Evolutionary conservation across 2,888 invertebrate genomes (phyloP).

Genomic region (Nipponacmea schrenckii): DNA sequence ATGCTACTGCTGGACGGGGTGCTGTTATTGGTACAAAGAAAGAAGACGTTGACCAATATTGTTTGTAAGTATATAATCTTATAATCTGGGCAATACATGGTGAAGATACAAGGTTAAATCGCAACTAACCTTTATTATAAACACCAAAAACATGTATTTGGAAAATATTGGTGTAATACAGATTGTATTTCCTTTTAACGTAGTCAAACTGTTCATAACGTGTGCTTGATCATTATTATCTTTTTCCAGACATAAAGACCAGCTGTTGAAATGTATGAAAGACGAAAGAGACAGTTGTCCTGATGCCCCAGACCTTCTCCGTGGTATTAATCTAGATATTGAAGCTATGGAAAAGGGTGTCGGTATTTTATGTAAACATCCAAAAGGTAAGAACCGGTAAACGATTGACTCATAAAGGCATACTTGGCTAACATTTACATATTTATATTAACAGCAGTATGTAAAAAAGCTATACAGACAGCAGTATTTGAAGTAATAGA

Average conservation of each 20-base stretch:
- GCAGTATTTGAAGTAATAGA: too few relatives aligned
- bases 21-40: constrained; percentile 29
- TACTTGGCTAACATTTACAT: too few relatives aligned
- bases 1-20: constrained; percentile 25
- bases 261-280: constrained; percentile 29
- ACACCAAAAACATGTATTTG: too few relatives aligned
- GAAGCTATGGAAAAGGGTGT: constrained; percentile 30
- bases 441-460: too few relatives aligned
- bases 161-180: too few relatives aligned
- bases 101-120: too few relatives aligned
- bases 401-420: too few relatives aligned
- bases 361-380: constrained; percentile 26
- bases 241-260: constrained; percentile 22
- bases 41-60: constrained; percentile 25
- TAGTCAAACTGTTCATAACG: too few relatives aligned
- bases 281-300: constrained; percentile 26
- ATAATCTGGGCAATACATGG: background rate
- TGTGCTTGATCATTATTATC: too few relatives aligned
- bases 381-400: constrained; percentile 16
- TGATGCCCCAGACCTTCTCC: constrained; percentile 28
- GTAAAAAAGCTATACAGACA: too few relatives aligned
- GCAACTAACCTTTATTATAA: too few relatives aligned
- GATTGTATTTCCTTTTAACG: too few relatives aligned
- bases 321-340: constrained; percentile 28
- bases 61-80: constrained; percentile 21